Percentiles rank a stretch among this genome's conserved stretches.
Evolutionary conservation across 2,888 invertebrate species (phyloP).

Genomic region (Drosophila antonietae): DNA sequence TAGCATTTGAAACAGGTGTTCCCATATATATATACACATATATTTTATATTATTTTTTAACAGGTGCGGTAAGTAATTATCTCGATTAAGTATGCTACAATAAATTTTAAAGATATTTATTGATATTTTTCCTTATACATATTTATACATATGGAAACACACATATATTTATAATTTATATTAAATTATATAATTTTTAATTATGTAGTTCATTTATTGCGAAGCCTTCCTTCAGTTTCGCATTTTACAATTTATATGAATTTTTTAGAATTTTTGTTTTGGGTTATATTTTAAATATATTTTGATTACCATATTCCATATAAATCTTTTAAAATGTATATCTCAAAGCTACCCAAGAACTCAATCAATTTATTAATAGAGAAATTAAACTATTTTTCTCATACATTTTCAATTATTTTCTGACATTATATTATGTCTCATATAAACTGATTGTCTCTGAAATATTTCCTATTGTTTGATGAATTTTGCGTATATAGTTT

Average conservation of each 20-base stretch:
- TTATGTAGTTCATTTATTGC: background rate
- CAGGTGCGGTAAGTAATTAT: conserved; percentile 50
- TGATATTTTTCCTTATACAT: background rate
- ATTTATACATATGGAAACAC: background rate
- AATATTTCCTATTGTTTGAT: too few species aligned
- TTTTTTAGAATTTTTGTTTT: background rate
- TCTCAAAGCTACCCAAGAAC: too few species aligned
- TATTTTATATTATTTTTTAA: background rate
- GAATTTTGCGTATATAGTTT: background rate
- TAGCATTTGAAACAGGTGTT: conserved; percentile 4
- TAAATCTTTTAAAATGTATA: background rate
- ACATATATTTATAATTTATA: background rate
- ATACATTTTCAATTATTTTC: background rate
- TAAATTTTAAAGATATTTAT: background rate
- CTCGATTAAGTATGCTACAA: background rate
- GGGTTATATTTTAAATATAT: background rate
- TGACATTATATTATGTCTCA: background rate
- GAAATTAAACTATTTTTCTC: too few species aligned
- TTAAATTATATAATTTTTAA: background rate
- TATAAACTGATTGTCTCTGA: background rate
- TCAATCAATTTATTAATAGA: too few species aligned
- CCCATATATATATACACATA: too few species aligned
- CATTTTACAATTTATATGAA: background rate
- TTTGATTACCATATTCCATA: background rate
- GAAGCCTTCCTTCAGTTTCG: background rate